Evolutionary conservation across 2,888 invertebrate genomes (phyloP), one percentile per base, ranked within the genome.

Genomic region (Pilophorus perplexus): DNA sequence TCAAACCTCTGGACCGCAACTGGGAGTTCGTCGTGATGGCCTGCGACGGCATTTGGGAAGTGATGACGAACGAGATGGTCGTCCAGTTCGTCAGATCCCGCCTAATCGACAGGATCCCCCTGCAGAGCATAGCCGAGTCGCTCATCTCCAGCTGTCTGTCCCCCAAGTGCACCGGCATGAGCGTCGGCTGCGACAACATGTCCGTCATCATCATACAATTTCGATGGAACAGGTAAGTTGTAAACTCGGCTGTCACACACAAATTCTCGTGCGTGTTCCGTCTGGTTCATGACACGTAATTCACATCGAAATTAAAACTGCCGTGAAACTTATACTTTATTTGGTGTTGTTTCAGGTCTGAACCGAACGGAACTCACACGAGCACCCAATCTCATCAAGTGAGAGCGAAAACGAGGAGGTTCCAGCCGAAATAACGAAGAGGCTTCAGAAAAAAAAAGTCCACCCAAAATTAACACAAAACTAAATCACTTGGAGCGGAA

Each of bases 41-140:
- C 0, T 99, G 98, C 77, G 99, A 99, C 77, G 99, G 99, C 23
- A 98, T 99, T 72, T 99, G 98, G 98, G 98, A 99, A 78, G 98
- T 98, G 22, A 83, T 99, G 82, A 90, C 87, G 55, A 97, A 93
- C 78, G 88, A 92, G 80, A 95, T 95, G 78, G 97, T 94, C 48
- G 83, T 94, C 46, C 84, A 89, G 60, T 97, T 93, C 80, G 88
- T 96, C 69, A 85, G 94, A 50, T 82, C 84, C 64, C 85, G 91
- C 33, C 83, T 98, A 66, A 85, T 88, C 6, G 83, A 83, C 68
- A 86, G 89, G 1, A 84, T 89, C 81, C 89, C 91, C 77, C 96
- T 96, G 18, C 92, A 94, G 76, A 87, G 87, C 76, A 93, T 98
- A 65, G 98, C 97, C 78, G 97, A 98, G 78, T 90, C 91, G 72